A percentile compares a stretch with the other conserved stretches of the same genome.
phyloP scores from a whole-genome alignment of 2,888 invertebrate species.

The Stenchaetothrips biformis region DNA sequence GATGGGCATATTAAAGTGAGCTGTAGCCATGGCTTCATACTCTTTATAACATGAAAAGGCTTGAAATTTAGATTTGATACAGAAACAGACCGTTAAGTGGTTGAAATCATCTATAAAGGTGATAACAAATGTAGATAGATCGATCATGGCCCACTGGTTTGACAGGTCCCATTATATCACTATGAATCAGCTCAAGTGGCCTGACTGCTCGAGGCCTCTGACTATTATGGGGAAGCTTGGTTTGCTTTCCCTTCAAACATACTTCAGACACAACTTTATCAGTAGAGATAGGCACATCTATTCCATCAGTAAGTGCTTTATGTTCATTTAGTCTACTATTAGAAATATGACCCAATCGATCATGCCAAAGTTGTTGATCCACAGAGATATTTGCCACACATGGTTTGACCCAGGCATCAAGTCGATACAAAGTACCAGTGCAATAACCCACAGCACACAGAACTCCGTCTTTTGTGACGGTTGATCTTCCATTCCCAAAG shows the following conservation, averaged over 20 bases:
- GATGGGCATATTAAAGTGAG: constrained; percentile 37
- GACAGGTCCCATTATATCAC: constrained; percentile 36
- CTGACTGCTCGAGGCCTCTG: constrained; percentile 33
- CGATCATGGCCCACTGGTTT: constrained; percentile 33
- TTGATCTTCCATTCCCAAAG: too few species aligned
- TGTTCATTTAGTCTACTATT: too few species aligned
- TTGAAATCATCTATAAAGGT: constrained; percentile 37
- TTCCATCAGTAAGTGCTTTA: too few species aligned
- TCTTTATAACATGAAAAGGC: constrained; percentile 37
- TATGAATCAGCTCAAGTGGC: constrained; percentile 35
- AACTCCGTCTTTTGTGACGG: too few species aligned
- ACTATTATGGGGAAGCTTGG: constrained; percentile 38
- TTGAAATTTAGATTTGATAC: constrained; percentile 36
- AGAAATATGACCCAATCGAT: too few species aligned
- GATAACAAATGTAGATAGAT: constrained; percentile 35
- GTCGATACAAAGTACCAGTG: too few species aligned
- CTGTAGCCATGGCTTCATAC: constrained; percentile 38
- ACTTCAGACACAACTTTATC: constrained; percentile 34
- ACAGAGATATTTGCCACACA: too few species aligned
- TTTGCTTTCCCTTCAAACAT: constrained; percentile 39
- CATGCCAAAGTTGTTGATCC: too few species aligned
- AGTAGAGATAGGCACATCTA: too few species aligned
- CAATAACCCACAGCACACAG: too few species aligned
- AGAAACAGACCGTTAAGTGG: constrained; percentile 34
- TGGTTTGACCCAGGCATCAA: too few species aligned